Evolutionary conservation across 2,797 vertebrate species (phyloP).

Genomic region (Clamator glandarius): DNA sequence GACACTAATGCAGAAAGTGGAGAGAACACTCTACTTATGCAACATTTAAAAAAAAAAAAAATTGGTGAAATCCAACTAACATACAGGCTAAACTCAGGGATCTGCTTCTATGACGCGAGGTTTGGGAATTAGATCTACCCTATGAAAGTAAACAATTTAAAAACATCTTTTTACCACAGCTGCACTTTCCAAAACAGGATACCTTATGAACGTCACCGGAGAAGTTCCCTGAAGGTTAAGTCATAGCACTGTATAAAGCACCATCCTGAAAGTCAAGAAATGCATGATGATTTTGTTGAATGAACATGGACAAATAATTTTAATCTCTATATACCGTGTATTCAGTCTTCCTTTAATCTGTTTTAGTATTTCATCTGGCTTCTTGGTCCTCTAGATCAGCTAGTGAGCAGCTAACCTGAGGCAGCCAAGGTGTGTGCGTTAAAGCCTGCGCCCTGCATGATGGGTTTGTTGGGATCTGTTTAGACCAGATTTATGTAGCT

Average conservation of each 20-base stretch:
- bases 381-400: background rate
- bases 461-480: background rate
- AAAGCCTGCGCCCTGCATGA: background rate
- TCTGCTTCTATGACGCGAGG: background rate
- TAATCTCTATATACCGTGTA: background rate
- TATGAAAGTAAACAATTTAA: background rate
- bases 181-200: background rate
- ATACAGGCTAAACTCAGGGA: background rate
- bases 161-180: background rate
- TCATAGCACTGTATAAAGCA: background rate
- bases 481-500: background rate
- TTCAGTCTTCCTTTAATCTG: background rate
- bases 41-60: slow-evolving; percentile 61
- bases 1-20: slow-evolving; percentile 71
- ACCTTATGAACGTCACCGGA: background rate
- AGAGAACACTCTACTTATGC: slow-evolving; percentile 63
- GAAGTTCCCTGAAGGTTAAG: background rate
- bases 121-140: background rate
- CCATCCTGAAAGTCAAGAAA: background rate
- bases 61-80: slow-evolving; percentile 12
- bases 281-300: background rate
- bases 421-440: background rate
- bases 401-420: background rate
- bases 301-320: background rate
- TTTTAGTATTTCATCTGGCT: background rate